Conservation (phyloP, 2,888 invertebrate genomes). For the Drosophila meridiana region DNA sequence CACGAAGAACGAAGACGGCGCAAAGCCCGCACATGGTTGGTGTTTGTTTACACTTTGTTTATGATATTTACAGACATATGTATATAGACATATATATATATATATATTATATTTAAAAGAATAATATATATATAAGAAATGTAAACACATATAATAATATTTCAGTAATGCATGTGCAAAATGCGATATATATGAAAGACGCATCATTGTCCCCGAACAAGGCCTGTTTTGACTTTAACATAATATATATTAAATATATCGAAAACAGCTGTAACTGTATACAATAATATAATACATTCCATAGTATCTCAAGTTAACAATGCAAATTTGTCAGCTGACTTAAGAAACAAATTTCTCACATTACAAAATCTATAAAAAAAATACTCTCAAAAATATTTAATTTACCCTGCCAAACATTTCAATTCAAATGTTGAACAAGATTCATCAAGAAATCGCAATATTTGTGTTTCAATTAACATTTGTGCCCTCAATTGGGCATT, state of each 20-base stretch:
- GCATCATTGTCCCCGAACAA: conserved; percentile 20
- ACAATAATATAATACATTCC: neutral
- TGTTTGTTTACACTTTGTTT: conserved; percentile 64
- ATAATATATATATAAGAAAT: neutral
- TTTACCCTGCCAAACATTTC: neutral
- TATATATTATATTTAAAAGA: too few species aligned
- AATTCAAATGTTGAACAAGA: conserved; percentile 14
- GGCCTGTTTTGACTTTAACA: neutral
- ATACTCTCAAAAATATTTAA: neutral
- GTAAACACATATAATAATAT: neutral
- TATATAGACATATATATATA: neutral
- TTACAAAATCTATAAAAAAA: neutral
- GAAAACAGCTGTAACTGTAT: conserved; percentile 22
- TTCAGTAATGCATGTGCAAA: conserved; percentile 9
- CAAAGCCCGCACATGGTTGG: conserved; percentile 48
- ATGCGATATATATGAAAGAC: conserved; percentile 22
- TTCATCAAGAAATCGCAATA: conserved; percentile 42
- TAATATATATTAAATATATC: neutral
- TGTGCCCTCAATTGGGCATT: conserved; percentile 23
- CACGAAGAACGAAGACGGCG: neutral
- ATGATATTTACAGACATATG: conserved; percentile 2
- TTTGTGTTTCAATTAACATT: conserved; percentile 41
- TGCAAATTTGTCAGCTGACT: neutral
- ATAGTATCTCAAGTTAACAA: neutral
- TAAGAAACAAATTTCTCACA: neutral